Base-by-base conservation (phyloP, 2,113 vertebrate genomes). In the Aspidoscelis tigris region DNA sequence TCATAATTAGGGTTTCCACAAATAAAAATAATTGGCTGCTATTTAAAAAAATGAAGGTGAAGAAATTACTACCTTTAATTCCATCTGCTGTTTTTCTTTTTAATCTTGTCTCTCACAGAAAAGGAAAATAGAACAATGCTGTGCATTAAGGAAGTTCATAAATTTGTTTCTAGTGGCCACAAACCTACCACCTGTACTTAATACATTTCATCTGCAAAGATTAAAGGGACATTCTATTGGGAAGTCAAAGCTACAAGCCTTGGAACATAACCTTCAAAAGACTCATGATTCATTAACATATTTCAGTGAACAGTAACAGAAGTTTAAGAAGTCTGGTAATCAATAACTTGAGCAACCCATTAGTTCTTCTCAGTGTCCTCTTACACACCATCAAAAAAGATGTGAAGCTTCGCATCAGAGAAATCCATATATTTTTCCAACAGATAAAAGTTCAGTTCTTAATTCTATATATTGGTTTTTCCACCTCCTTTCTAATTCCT, bases 221-320 rank as follows among this genome's bases (percentile, higher is more conserved):
- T 90, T 76, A 89, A 88, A 58, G 0, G 71, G 84, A 83, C 24
- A 24, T 44, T 76, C 85, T 87, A 7, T 2, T 82, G 87, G 84
- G 81, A 75, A 80, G 66, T 85, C 83, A 47, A 82, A 81, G 65
- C 72, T 86, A 70, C 76, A 73, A 76, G 81, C 85, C 16, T 77
- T 47, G 47, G 68, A 81, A 58, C 80, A 89, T 74, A 89, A 83
- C 39, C 39, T 81, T 76, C 65, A 81, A 75, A 61, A 88, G 68
- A 84, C 47, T 74, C 58, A n/a, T 5, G 73, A 92, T 76, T 89
- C 88, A 83, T 85, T 66, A 82, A 55, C 58, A 14, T 20, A 68
- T 83, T 86, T 74, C 85, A 87, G 39, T 0, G 7, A 89, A 79
- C 76, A 88, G 89, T 21, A 74, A 84, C 4, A 87, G 14, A 89